phyloP scores from a whole-genome alignment of 2,113 vertebrate species.

The Cheirogaleus medius region DNA sequence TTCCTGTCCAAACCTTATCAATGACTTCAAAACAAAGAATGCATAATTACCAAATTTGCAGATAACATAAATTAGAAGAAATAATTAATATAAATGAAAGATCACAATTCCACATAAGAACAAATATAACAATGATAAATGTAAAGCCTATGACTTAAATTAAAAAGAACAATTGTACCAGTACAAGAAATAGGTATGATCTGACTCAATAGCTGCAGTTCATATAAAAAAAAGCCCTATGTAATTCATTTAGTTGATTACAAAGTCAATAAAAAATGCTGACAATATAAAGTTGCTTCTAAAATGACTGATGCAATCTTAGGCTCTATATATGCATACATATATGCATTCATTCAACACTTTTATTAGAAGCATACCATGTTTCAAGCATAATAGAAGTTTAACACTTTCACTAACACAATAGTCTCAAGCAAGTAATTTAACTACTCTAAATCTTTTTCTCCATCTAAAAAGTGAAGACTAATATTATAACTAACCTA shows the following conservation, averaged over 20 bases:
- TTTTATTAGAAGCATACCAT: neutral
- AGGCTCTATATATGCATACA: neutral
- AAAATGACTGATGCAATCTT: neutral
- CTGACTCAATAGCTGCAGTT: neutral
- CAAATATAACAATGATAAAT: neutral
- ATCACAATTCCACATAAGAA: neutral
- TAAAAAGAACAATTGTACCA: neutral
- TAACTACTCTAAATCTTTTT: neutral
- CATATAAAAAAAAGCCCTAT: neutral
- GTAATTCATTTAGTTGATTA: neutral
- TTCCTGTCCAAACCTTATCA: neutral
- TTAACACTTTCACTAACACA: neutral
- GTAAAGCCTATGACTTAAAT: neutral
- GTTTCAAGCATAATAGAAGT: neutral
- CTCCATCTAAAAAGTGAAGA: neutral
- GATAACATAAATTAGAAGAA: neutral
- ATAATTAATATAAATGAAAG: neutral
- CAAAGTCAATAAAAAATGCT: neutral
- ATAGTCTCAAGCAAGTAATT: slow-evolving; percentile 1
- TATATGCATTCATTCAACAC: neutral
- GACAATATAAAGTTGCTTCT: neutral
- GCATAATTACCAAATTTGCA: neutral
- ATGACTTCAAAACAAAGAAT: slow-evolving; percentile 33
- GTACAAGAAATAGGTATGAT: neutral
- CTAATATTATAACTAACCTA: neutral